Evolutionary conservation across 2,113 vertebrate genomes (phyloP).

Genomic region (Ceyx melanurus): DNA sequence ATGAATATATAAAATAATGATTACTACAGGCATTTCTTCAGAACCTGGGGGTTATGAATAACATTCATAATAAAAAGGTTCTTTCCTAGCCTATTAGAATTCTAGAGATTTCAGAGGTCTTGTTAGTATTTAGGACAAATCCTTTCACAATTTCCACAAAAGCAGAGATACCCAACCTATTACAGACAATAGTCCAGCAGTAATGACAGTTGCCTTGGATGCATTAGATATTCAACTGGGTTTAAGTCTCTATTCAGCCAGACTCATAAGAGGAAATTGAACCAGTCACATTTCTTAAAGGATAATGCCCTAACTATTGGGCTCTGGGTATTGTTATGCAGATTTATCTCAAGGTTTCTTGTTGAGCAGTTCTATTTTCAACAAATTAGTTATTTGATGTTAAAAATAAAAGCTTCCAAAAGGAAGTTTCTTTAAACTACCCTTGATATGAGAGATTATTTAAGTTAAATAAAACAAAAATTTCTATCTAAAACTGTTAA

Average conservation of each 20-base stretch:
- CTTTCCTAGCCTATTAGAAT: slow-evolving; percentile 31
- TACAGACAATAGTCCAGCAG: slow-evolving; percentile 43
- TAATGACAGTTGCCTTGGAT: slow-evolving; percentile 69
- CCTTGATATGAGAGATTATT: not conserved
- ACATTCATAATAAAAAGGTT: not conserved
- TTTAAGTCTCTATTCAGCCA: slow-evolving; percentile 63
- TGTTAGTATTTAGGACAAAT: slow-evolving; percentile 63
- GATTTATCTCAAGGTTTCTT: slow-evolving; percentile 43
- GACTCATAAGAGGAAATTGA: slow-evolving; percentile 63
- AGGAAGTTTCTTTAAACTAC: not conserved
- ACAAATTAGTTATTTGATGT: slow-evolving; percentile 29
- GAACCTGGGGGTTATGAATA: not conserved
- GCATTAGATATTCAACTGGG: slow-evolving; percentile 57
- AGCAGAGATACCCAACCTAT: slow-evolving; percentile 53
- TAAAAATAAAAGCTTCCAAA: slow-evolving; percentile 4
- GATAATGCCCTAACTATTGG: slow-evolving; percentile 55
- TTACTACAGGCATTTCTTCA: slow-evolving; percentile 33
- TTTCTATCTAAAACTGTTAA: not conserved
- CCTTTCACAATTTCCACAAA: slow-evolving; percentile 63
- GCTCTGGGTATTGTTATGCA: slow-evolving; percentile 56
- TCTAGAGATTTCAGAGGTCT: slow-evolving; percentile 47
- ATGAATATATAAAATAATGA: slow-evolving; percentile 46
- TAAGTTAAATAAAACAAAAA: not conserved
- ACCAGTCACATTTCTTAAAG: slow-evolving; percentile 38
- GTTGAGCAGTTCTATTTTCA: slow-evolving; percentile 7